phyloP scores from a whole-genome alignment of 2,113 vertebrate genomes.

The Peromyscus leucopus region DNA sequence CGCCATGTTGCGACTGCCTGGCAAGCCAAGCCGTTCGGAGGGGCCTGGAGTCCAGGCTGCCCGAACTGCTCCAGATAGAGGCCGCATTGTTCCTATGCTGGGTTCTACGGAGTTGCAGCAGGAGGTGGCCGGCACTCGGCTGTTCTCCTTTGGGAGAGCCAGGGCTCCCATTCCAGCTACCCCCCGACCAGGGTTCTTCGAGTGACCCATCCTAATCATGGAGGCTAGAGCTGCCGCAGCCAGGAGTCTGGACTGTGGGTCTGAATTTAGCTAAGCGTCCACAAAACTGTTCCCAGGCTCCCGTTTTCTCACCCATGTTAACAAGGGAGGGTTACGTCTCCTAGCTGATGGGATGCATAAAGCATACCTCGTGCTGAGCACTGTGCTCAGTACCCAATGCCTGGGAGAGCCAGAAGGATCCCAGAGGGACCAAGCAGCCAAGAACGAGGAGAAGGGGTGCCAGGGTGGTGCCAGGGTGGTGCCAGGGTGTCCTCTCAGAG shows the following conservation, averaged over 20 bases:
- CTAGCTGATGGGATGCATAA: background rate
- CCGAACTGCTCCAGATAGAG: slow-evolving; percentile 55
- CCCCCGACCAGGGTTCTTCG: fast-evolving
- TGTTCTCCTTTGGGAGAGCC: background rate
- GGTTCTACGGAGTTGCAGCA: background rate
- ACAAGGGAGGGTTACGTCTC: fast-evolving
- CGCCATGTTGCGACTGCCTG: slow-evolving; percentile 70
- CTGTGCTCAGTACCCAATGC: fast-evolving
- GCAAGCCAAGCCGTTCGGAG: background rate
- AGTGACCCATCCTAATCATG: background rate
- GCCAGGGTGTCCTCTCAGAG: background rate
- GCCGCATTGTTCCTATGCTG: slow-evolving; percentile 47
- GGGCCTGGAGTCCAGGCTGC: background rate
- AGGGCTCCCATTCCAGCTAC: background rate
- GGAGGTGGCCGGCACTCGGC: background rate
- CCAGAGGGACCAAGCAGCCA: background rate
- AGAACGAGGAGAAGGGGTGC: background rate
- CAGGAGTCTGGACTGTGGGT: fast-evolving
- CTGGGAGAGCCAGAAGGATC: background rate
- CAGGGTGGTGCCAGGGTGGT: background rate
- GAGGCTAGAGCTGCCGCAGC: background rate
- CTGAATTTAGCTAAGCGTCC: background rate
- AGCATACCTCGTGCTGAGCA: fast-evolving
- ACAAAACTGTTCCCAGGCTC: background rate
- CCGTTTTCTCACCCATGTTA: background rate